Base-by-base conservation (phyloP, 1,140 invertebrate genomes). In the Eufriesea mexicana region DNA sequence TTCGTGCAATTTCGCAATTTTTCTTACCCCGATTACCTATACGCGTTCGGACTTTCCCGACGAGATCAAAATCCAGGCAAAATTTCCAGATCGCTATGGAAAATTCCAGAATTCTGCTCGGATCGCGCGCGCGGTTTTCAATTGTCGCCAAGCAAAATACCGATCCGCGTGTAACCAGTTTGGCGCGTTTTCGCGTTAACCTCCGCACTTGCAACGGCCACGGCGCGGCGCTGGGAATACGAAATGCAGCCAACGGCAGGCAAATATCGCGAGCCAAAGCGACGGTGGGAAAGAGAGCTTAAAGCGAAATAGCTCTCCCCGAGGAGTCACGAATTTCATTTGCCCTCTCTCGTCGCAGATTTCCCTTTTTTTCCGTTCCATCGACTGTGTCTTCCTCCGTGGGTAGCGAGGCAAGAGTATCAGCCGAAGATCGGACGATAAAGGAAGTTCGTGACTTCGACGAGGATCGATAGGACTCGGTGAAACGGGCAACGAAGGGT, bases 321-420 rank as follows among this genome's bases (percentile, higher is more conserved):
- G 16, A 77, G 25, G 51, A 68, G 54, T 57, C 57, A 54, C 62
- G 78, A 86, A 88, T 88, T 88, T 79, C 51, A 62, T 62, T 72
- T 57, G 54, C n/a, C 51, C 20, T 47, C 25, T 70, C 45, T 45
- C 45, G 12, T 35, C 23, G 2, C 51, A n/a, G 42, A 45, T 20
- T 25, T 25, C 5, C 16, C 10, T 67, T 47, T n/a, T 23, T 51
- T n/a, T 28, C 25, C 72, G 14, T 59, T 12, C 49, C 18, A 10
- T 2, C 20, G 20, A 18, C 45, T 51, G 47, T 25, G 25, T 57
- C 20, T 18, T 7, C 20, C 55, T 45, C 47, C 70, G 47, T 57
- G 57, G 61, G 42, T 61, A 82, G 28, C 35, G 23, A 18, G 23
- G 16, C 0, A 51, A 51, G 16, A 18, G 51, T 54, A 54, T 54